phyloP scores from a whole-genome alignment of 2,797 vertebrate genomes.

The Echeneis naucrates region DNA sequence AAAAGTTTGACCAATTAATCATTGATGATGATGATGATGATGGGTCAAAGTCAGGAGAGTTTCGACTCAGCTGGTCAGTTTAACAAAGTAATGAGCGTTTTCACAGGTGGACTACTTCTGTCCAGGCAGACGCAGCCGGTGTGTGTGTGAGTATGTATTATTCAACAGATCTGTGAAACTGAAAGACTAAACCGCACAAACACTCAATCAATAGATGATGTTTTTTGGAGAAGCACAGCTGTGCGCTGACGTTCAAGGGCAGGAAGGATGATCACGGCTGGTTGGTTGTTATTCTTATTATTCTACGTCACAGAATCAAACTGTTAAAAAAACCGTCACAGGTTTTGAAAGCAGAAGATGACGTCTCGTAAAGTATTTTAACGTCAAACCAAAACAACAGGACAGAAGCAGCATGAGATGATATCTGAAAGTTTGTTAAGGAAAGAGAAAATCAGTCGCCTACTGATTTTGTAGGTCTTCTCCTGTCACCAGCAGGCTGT shows the following conservation, averaged over 20 bases:
- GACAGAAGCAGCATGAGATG: neutral
- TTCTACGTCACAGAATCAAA: neutral
- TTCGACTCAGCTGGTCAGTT: neutral
- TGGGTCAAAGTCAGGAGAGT: too few species aligned
- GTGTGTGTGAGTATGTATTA: neutral
- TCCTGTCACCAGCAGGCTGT: fast-evolving
- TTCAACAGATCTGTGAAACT: neutral
- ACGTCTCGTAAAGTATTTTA: neutral
- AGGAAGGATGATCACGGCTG: too few species aligned
- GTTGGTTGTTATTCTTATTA: neutral
- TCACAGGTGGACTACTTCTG: neutral
- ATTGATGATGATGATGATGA: too few species aligned
- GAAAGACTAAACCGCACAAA: neutral
- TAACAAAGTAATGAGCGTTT: neutral
- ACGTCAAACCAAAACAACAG: neutral
- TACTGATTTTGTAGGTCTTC: neutral
- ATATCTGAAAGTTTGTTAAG: neutral
- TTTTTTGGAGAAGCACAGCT: neutral
- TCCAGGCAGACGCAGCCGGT: neutral
- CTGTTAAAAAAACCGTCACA: too few species aligned
- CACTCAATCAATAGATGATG: neutral
- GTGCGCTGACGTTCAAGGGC: neutral
- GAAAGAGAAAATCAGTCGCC: neutral
- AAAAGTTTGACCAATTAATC: too few species aligned
- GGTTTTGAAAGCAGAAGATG: neutral